phyloP scores from a whole-genome alignment of 2,797 vertebrate species.

The Chaunax sp. region DNA sequence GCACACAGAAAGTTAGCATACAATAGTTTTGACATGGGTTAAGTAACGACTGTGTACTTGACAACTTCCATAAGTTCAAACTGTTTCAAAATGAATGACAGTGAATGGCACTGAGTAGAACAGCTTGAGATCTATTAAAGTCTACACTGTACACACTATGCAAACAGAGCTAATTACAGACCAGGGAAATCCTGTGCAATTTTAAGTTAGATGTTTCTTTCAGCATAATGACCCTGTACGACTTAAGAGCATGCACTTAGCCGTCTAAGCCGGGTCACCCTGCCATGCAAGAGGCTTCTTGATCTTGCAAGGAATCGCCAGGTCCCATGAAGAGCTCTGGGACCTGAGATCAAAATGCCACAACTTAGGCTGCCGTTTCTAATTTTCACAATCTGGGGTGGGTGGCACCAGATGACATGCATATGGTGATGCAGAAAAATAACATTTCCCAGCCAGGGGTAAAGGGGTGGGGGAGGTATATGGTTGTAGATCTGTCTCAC shows the following conservation, averaged over 20 bases:
- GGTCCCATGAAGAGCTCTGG: constrained; percentile 35
- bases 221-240: constrained; percentile 28
- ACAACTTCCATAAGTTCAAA: not conserved
- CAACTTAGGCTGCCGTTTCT: constrained; percentile 31
- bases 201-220: constrained; percentile 8
- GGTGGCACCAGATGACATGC: constrained; percentile 73
- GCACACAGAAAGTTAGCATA: not conserved
- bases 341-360: constrained; percentile 44
- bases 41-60: not conserved
- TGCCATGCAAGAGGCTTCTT: constrained; percentile 71
- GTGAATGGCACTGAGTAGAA: not conserved
- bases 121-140: not conserved
- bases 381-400: constrained; percentile 63
- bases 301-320: constrained; percentile 51
- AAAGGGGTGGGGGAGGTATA: constrained; percentile 45
- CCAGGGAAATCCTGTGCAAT: not conserved
- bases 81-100: not conserved
- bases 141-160: constrained; percentile 20
- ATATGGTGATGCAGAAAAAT: constrained; percentile 71
- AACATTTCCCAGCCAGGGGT: constrained; percentile 68
- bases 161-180: constrained; percentile 18
- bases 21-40: not conserved
- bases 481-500: constrained; percentile 75
- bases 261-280: constrained; percentile 48
- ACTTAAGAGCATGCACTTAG: constrained; percentile 63